These are phyloP conservation scores for Xanthia togata DNA, from an alignment of 2,888 invertebrate species.

Conservation along the genomic window DNA sequence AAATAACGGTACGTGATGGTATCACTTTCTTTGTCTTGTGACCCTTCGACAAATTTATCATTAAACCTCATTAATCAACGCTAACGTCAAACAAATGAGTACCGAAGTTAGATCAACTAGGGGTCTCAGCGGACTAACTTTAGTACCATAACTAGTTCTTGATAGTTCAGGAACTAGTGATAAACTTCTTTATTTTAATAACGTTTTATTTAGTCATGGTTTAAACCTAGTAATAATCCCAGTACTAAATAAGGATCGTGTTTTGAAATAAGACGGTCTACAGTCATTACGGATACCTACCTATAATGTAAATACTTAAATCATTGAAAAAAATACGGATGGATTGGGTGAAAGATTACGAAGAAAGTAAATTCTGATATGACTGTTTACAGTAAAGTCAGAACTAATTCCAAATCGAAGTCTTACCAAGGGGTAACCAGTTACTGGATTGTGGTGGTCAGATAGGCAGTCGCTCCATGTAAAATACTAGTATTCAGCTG, in stretches of 20 bases:
- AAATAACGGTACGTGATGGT: not conserved
- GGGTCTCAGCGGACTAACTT: not conserved
- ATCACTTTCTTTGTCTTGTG: not conserved
- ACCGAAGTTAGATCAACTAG: not conserved
- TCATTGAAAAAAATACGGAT: too few species aligned
- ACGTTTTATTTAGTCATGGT: not conserved
- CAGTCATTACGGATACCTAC: not conserved
- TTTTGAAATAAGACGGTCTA: not conserved
- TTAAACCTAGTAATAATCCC: not conserved
- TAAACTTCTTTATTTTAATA: not conserved
- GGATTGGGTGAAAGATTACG: too few species aligned
- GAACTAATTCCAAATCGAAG: too few species aligned
- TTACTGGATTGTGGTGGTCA: too few species aligned
- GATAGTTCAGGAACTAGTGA: not conserved
- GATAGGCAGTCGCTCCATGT: too few species aligned
- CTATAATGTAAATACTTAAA: too few species aligned
- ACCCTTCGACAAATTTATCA: not conserved
- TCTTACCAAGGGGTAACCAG: too few species aligned
- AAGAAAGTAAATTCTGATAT: too few species aligned
- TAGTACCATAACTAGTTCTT: not conserved
- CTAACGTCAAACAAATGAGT: not conserved
- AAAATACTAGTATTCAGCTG: too few species aligned
- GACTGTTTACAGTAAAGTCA: too few species aligned
- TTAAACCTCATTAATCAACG: too few species aligned
- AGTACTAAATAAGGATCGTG: not conserved